A percentile compares a stretch with the other conserved stretches of the same genome.
Conservation (phyloP, 2,113 vertebrate genomes). For the Charadrius vociferus region DNA sequence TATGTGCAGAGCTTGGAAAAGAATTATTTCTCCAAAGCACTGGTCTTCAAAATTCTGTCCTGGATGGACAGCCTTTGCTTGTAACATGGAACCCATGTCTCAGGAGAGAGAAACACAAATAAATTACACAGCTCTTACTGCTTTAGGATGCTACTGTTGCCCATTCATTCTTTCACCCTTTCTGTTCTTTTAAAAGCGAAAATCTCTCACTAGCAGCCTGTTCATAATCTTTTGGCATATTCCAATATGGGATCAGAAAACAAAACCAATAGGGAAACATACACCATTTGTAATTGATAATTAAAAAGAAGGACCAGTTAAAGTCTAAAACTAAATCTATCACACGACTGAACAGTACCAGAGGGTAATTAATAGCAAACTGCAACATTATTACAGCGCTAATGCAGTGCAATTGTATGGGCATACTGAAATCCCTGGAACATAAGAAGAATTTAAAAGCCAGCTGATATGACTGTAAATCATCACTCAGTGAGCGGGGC, state of each 20-base stretch:
- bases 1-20: neutral
- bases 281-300: neutral
- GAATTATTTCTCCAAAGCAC: neutral
- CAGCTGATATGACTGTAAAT: neutral
- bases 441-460: neutral
- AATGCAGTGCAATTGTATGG: neutral
- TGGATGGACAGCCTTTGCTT: neutral
- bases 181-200: neutral
- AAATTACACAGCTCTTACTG: neutral
- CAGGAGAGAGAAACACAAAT: neutral
- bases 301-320: neutral
- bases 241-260: neutral
- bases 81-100: neutral
- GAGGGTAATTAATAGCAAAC: neutral
- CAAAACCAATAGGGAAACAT: neutral
- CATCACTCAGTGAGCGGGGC: neutral
- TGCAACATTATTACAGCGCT: neutral
- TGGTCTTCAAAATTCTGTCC: neutral
- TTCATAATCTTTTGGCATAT: neutral
- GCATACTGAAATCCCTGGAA: conserved; percentile 13
- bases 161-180: neutral
- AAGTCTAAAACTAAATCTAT: neutral
- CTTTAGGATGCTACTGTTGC: neutral
- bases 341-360: neutral
- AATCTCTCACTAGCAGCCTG: neutral